phyloP scores from a whole-genome alignment of 2,113 vertebrate species.

The Sceloporus undulatus region DNA sequence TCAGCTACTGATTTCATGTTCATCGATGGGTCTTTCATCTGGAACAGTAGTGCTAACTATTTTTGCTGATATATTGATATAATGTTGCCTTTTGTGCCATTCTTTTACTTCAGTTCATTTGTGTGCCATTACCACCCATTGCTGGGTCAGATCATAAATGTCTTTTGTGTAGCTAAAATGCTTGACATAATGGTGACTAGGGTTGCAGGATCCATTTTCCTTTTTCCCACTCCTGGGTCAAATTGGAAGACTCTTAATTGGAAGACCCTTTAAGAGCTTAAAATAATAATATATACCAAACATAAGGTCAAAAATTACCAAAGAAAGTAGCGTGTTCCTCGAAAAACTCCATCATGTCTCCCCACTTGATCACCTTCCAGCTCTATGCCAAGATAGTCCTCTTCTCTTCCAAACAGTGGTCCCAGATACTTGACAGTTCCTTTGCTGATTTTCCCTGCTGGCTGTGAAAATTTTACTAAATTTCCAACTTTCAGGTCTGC shows the following conservation, averaged over 20 bases:
- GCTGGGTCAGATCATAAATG: neutral
- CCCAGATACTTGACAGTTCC: slow-evolving; percentile 37
- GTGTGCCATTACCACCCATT: neutral
- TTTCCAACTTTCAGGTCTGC: slow-evolving; percentile 36
- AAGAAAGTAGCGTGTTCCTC: slow-evolving; percentile 10
- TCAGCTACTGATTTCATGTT: neutral
- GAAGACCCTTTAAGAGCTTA: neutral
- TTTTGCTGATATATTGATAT: neutral
- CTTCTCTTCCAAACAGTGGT: slow-evolving; percentile 33
- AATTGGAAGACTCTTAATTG: too few species aligned
- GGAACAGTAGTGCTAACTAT: neutral
- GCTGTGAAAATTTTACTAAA: slow-evolving; percentile 36
- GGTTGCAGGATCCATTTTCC: neutral
- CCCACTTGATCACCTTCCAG: slow-evolving; percentile 26
- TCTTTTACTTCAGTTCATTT: neutral
- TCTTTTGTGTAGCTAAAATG: neutral
- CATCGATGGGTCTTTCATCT: neutral
- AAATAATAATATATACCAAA: neutral
- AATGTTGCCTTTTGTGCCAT: neutral
- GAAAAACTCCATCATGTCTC: slow-evolving; percentile 44
- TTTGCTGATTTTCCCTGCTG: slow-evolving; percentile 43
- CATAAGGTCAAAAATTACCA: slow-evolving; percentile 14
- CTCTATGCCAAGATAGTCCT: slow-evolving; percentile 26
- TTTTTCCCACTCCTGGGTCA: neutral
- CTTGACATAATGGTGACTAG: neutral